phyloP scores from a whole-genome alignment of 1,140 invertebrate species.

The Leucophenga varia region DNA sequence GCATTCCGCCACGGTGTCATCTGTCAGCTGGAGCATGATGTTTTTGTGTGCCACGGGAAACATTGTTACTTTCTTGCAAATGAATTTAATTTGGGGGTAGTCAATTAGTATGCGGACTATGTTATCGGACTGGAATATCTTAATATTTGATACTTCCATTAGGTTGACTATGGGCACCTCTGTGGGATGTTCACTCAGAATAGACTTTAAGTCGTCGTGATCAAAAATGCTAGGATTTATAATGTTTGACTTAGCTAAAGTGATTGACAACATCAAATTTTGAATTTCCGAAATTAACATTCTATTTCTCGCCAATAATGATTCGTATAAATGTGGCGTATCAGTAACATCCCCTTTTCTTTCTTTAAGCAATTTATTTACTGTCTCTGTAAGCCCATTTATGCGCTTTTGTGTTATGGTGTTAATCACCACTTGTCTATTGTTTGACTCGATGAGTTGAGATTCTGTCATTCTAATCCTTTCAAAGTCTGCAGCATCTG shows the following conservation, averaged over 20 bases:
- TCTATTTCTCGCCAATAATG: slow-evolving; percentile 9
- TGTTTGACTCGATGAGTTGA: neutral
- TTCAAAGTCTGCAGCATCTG: slow-evolving; percentile 1
- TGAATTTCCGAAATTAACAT: slow-evolving; percentile 16
- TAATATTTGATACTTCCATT: slow-evolving; percentile 2
- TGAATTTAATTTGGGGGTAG: no score
- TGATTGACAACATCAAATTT: slow-evolving; percentile 15
- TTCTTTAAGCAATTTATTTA: slow-evolving; percentile 1
- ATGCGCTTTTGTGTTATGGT: neutral
- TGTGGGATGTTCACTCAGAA: slow-evolving; percentile 7
- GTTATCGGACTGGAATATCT: no score
- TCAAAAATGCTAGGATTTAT: slow-evolving; percentile 3
- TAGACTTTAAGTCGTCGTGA: slow-evolving; percentile 6
- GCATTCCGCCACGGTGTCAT: no score
- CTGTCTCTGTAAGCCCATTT: neutral
- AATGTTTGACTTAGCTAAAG: slow-evolving; percentile 8
- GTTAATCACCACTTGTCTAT: neutral
- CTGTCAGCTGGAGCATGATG: no score
- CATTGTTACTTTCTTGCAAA: no score
- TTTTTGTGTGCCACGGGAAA: no score
- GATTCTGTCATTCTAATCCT: slow-evolving; percentile 1
- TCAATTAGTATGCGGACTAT: no score
- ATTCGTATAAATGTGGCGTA: slow-evolving; percentile 2
- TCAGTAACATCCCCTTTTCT: slow-evolving; percentile 1
- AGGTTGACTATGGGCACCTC: slow-evolving; percentile 2